Evolutionary conservation across 2,888 invertebrate genomes (phyloP), one percentile per base, ranked within the genome.

Genomic region (Holacanthella duospinosa): DNA sequence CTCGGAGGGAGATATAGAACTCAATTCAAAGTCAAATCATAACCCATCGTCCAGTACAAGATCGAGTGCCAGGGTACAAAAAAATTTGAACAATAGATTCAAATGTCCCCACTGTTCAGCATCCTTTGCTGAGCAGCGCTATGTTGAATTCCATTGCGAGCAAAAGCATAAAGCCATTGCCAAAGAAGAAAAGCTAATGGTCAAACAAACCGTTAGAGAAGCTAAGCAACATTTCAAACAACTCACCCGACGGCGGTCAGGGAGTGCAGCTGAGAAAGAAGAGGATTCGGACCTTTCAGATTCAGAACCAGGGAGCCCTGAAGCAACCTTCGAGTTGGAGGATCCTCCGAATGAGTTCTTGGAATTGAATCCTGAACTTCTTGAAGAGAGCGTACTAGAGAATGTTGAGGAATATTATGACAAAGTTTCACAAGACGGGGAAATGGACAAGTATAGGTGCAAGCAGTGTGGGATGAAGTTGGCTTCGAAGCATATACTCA

Each of bases 51-150:
- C n/a, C n/a, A n/a, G n/a, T n/a, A n/a, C 48, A 48, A 48, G 4
- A 9, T 9, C 48, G 4, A 21, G 19, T 48, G 48, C 48, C 4
- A 48, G n/a, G 19, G n/a, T n/a, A 4, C 19, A 48, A 21, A 21
- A 36, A 36, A 36, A 48, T 9, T 48, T 48, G 21, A 48, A 4
- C 19, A 48, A 48, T 21, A 48, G 21, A 48, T 48, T n/a, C 48
- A 48, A n/a, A 48, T 48, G 48, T 48, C 48, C 48, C 4, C 48
- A 48, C n/a, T 48, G 48, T 21, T 4, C 48, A n/a, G 48, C 48
- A 4, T 9, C 19, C 19, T 48, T 48, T 21, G 48, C 48, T 4
- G 48, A 48, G 21, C 19, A 9, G 48, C 48, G 48, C 21, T 48
- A 48, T 48, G 48, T 48, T 9, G 48, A 48, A 21, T 48, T 48